These are phyloP conservation scores for Orussus abietinus DNA, from an alignment of 1,140 invertebrate species.

Conservation along the genomic window DNA sequence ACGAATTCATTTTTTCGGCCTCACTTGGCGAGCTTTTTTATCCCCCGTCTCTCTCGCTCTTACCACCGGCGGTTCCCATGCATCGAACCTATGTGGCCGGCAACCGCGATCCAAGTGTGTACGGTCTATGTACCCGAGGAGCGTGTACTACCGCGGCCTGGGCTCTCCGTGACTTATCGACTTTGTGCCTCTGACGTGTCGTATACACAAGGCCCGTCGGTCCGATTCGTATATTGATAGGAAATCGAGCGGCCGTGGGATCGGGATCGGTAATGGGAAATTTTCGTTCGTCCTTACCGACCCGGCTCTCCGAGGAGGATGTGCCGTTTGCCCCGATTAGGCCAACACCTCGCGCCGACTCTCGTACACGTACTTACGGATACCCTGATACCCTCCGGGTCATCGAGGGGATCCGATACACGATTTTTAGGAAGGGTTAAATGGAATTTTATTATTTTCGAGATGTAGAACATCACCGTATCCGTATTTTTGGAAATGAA, in stretches of 20 bases:
- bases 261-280: no score
- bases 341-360: no score
- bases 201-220: slow-evolving; percentile 26
- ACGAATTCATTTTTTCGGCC: slow-evolving; percentile 56
- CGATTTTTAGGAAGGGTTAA: no score
- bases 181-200: slow-evolving; percentile 34
- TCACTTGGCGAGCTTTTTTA: slow-evolving; percentile 42
- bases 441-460: no score
- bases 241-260: slow-evolving; percentile 26
- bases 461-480: no score
- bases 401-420: no score
- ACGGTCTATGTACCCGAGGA: slow-evolving; percentile 14
- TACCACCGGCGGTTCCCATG: slow-evolving; percentile 44
- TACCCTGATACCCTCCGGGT: no score
- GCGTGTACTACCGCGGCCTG: slow-evolving; percentile 19
- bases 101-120: slow-evolving; percentile 12
- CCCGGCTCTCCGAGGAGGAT: no score
- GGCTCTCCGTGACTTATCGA: slow-evolving; percentile 43
- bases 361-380: no score
- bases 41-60: slow-evolving; percentile 18
- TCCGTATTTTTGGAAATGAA: no score
- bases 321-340: no score
- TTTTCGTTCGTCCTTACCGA: no score
- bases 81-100: slow-evolving; percentile 47
- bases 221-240: slow-evolving; percentile 23